These are phyloP conservation scores for Pseudomyrmex flavicornis DNA, from an alignment of 1,140 invertebrate genomes.

Conservation along the genomic window DNA sequence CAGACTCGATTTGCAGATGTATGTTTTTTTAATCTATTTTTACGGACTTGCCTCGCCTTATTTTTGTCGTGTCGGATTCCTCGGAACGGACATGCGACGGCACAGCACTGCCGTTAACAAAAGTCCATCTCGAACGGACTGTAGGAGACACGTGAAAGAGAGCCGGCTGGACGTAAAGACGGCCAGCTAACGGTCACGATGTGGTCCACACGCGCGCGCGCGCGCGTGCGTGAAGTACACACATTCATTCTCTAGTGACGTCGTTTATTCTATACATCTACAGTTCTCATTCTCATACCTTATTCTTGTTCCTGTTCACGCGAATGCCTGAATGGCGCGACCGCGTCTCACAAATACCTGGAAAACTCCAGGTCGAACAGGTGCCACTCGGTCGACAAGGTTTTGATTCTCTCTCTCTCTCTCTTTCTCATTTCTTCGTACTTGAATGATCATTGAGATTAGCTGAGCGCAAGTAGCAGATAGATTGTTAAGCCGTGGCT, in stretches of 20 bases:
- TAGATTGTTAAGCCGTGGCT: slow-evolving; percentile 16
- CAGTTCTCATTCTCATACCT: slow-evolving; percentile 55
- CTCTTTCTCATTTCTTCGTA: slow-evolving; percentile 7
- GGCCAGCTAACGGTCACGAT: slow-evolving; percentile 64
- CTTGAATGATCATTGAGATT: slow-evolving; percentile 37
- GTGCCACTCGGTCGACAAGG: slow-evolving; percentile 5
- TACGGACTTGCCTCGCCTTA: no score
- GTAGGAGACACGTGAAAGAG: slow-evolving; percentile 52
- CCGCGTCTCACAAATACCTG: slow-evolving; percentile 42
- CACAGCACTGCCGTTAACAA: slow-evolving; percentile 48
- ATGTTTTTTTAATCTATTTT: no score
- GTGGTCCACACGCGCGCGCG: slow-evolving; percentile 9
- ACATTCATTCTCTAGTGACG: neutral
- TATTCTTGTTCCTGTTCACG: slow-evolving; percentile 54
- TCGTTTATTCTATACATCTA: slow-evolving; percentile 51
- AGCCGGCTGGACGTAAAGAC: slow-evolving; percentile 52
- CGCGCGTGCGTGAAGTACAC: neutral
- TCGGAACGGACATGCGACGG: slow-evolving; percentile 11
- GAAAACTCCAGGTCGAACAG: slow-evolving; percentile 42
- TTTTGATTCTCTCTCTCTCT: slow-evolving; percentile 1
- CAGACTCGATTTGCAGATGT: neutral
- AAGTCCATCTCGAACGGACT: slow-evolving; percentile 50
- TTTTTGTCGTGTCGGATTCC: neutral
- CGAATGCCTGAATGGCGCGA: slow-evolving; percentile 50
- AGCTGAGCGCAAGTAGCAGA: neutral